Percentiles rank a stretch among this genome's conserved stretches.
Evolutionary conservation across 1,140 invertebrate species (phyloP).

Genomic region (Phymastichus coffea): DNA sequence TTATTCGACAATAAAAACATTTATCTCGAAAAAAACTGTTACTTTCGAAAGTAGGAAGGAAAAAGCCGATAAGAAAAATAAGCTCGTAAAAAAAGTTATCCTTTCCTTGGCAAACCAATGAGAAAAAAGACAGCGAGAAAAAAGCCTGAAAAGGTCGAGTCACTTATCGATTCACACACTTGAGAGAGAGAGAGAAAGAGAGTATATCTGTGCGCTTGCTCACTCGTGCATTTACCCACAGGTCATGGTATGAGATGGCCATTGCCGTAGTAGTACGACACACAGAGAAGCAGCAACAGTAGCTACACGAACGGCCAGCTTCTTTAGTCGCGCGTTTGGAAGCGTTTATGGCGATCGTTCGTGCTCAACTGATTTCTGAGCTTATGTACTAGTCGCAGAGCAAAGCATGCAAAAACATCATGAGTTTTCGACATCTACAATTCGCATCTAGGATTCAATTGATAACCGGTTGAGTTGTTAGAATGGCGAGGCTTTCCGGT

Average conservation of each 20-base stretch:
- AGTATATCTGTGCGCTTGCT: background rate
- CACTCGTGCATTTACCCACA: background rate
- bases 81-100: background rate
- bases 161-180: constrained; percentile 20
- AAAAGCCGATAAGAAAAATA: background rate
- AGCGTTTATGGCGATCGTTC: background rate
- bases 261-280: too few species aligned
- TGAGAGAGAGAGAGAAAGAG: background rate
- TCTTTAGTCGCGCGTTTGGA: background rate
- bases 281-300: background rate
- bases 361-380: too few species aligned
- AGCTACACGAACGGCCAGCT: background rate
- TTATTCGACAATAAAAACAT: background rate
- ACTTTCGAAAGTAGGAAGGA: background rate
- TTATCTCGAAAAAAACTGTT: background rate
- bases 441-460: too few species aligned
- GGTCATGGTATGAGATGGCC: too few species aligned
- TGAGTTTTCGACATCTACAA: too few species aligned
- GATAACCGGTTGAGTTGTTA: too few species aligned
- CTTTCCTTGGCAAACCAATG: background rate
- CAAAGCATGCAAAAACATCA: too few species aligned
- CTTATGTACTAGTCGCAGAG: too few species aligned
- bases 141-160: constrained; percentile 13
- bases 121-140: constrained; percentile 7
- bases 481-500: too few species aligned